Evolutionary conservation across 2,113 vertebrate genomes (phyloP).

Genomic region (Thymallus thymallus): DNA sequence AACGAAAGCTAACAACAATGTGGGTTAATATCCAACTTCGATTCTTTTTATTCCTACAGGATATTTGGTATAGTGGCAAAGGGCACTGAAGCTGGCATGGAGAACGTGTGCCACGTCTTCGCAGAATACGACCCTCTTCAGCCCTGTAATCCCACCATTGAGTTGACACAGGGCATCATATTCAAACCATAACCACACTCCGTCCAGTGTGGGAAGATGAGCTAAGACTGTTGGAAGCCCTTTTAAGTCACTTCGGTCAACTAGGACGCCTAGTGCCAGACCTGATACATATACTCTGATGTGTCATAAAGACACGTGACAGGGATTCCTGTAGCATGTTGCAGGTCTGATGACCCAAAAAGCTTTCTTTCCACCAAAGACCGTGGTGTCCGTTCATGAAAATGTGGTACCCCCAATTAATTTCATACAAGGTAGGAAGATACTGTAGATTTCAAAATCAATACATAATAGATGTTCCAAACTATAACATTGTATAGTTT

Average conservation of each 20-base stretch:
- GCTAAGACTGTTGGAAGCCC: not conserved
- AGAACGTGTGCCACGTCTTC: constrained; percentile 89
- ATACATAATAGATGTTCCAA: not conserved
- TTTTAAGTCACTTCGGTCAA: too few species aligned
- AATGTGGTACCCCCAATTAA: not conserved
- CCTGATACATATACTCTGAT: too few species aligned
- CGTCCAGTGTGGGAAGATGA: not conserved
- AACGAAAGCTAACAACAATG: not conserved
- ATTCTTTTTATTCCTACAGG: constrained; percentile 61
- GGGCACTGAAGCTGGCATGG: constrained; percentile 70
- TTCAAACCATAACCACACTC: constrained; percentile 14
- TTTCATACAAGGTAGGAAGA: not conserved
- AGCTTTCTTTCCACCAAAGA: not conserved
- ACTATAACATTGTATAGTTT: not conserved
- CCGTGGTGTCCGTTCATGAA: not conserved
- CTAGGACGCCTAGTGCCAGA: too few species aligned
- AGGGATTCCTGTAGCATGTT: too few species aligned
- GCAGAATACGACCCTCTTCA: constrained; percentile 78
- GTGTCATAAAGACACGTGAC: too few species aligned
- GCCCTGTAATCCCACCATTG: constrained; percentile 58
- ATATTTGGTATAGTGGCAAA: constrained; percentile 91
- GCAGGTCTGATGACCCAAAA: not conserved
- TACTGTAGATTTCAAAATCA: not conserved
- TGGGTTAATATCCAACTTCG: not conserved
- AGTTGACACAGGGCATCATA: constrained; percentile 70